Conservation (phyloP, 2,797 vertebrate genomes). For the Poeciliopsis gracilis region DNA sequence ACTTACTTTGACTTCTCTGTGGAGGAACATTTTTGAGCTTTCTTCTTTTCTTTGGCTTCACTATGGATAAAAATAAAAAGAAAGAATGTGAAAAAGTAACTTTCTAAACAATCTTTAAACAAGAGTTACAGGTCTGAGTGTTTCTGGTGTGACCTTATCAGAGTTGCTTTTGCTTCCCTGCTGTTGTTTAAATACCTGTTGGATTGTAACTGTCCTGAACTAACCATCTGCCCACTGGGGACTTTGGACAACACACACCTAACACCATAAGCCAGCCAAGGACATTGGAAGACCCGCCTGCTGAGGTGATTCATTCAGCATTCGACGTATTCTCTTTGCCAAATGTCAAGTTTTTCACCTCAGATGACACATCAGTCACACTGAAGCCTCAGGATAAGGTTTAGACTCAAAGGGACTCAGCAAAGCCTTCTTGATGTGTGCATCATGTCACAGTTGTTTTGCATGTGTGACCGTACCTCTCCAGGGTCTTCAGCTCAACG, state of each 20-base stretch:
- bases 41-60: constrained; percentile 88
- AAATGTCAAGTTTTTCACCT: constrained; percentile 67
- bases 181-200: constrained; percentile 74
- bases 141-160: constrained; percentile 54
- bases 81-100: constrained; percentile 9
- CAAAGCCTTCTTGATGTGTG: constrained; percentile 38
- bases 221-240: constrained; percentile 65
- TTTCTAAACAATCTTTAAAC: constrained; percentile 23
- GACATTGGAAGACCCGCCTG: constrained; percentile 37
- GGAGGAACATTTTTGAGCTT: constrained; percentile 75
- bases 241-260: constrained; percentile 48
- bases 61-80: constrained; percentile 71
- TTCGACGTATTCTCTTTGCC: constrained; percentile 46
- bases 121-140: constrained; percentile 13
- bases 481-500: constrained; percentile 86
- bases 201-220: constrained; percentile 67
- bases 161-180: constrained; percentile 32
- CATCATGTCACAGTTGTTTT: constrained; percentile 49
- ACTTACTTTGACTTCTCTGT: constrained; percentile 83
- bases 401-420: constrained; percentile 32
- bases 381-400: constrained; percentile 40
- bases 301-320: constrained; percentile 56
- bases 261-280: constrained; percentile 37
- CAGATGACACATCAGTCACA: constrained; percentile 36
- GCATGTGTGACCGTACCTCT: constrained; percentile 78